Conservation (phyloP, 1,140 invertebrate genomes). For the Penaeus indicus region DNA sequence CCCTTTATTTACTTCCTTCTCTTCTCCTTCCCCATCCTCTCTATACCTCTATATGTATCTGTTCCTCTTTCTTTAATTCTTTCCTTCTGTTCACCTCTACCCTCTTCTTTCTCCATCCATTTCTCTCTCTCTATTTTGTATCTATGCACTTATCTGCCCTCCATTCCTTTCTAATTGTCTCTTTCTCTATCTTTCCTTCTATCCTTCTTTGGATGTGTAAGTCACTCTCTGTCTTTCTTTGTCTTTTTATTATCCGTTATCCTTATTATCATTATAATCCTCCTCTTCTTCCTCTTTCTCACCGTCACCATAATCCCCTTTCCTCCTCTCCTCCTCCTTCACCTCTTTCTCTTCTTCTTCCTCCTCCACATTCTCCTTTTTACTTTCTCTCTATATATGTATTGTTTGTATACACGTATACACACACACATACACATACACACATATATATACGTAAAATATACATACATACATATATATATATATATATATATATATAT, state of each 20-base stretch:
- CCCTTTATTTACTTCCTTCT: neutral
- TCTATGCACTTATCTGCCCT: too few relatives aligned
- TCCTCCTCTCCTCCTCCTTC: neutral
- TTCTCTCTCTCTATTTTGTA: too few relatives aligned
- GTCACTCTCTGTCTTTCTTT: too few relatives aligned
- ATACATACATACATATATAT: neutral
- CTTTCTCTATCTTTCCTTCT: too few relatives aligned
- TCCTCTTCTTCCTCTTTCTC: too few relatives aligned
- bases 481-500: conserved; percentile 15
- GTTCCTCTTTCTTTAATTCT: neutral
- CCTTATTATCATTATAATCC: too few relatives aligned
- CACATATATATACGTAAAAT: neutral
- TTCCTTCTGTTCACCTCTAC: neutral
- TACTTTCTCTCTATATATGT: neutral
- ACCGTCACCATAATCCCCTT: too few relatives aligned
- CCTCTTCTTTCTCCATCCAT: too few relatives aligned
- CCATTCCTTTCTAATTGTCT: too few relatives aligned
- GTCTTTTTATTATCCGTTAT: too few relatives aligned
- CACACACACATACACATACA: neutral
- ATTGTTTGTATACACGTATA: neutral
- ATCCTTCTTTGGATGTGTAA: too few relatives aligned
- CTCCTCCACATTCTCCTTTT: neutral
- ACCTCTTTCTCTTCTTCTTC: neutral
- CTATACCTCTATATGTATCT: neutral
- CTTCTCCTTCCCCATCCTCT: conserved; percentile 1